Evolutionary conservation across 2,797 vertebrate genomes (phyloP).

Genomic region (Helostoma temminkii): DNA sequence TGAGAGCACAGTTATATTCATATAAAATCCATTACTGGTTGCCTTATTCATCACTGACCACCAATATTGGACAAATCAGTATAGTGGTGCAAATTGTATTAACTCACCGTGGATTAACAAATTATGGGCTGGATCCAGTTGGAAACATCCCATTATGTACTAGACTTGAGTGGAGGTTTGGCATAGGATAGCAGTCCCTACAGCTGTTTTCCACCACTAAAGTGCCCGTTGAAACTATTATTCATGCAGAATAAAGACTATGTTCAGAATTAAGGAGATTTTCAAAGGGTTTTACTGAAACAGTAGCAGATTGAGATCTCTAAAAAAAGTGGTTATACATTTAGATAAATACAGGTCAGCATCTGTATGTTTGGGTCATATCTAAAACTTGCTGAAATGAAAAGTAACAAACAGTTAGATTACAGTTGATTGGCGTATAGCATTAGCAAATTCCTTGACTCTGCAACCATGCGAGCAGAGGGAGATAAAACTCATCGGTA

Average conservation of each 20-base stretch:
- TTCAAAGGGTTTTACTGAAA: background rate
- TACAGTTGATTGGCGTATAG: no score
- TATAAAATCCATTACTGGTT: conserved; percentile 55
- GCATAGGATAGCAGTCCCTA: background rate
- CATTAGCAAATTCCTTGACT: no score
- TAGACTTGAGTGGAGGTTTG: conserved; percentile 37
- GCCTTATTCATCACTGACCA: conserved; percentile 60
- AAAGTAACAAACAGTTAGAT: background rate
- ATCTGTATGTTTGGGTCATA: no score
- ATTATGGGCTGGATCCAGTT: conserved; percentile 43
- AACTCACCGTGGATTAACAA: conserved; percentile 43
- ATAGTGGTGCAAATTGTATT: conserved; percentile 45
- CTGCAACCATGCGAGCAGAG: no score
- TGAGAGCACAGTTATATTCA: conserved; percentile 44
- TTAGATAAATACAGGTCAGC: background rate
- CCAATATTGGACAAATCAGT: conserved; percentile 45
- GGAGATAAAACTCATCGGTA: no score
- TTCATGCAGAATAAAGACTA: conserved; percentile 28
- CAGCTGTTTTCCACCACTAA: conserved; percentile 31
- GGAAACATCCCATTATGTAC: conserved; percentile 32
- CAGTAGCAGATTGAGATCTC: background rate
- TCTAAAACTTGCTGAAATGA: background rate
- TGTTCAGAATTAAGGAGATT: conserved; percentile 10
- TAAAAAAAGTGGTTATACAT: background rate
- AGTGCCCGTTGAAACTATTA: conserved; percentile 20